Percentiles rank a stretch among this genome's conserved stretches.
Conservation (phyloP, 2,797 vertebrate genomes). For the Aselliscus stoliczkanus region DNA sequence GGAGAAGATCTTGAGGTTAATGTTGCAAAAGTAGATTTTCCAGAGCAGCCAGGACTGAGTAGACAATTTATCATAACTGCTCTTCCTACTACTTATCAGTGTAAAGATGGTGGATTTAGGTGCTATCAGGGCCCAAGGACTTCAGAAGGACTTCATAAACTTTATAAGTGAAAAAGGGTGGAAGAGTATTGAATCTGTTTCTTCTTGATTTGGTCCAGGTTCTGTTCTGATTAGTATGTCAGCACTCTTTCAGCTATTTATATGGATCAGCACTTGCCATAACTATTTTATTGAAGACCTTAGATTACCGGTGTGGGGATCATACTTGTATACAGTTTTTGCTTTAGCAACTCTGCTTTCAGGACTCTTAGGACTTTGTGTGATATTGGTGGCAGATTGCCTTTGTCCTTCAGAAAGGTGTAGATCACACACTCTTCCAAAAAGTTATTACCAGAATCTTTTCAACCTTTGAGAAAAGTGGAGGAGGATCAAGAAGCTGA, state of each 20-base stretch:
- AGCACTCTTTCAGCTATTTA: slow-evolving; percentile 94
- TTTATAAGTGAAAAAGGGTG: slow-evolving; percentile 94
- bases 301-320: slow-evolving; percentile 93
- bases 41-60: slow-evolving; percentile 95
- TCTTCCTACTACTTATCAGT: slow-evolving; percentile 97
- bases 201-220: slow-evolving; percentile 94
- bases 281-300: slow-evolving; percentile 93
- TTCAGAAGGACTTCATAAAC: slow-evolving; percentile 93
- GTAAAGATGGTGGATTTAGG: slow-evolving; percentile 94
- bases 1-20: slow-evolving; percentile 94
- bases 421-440: slow-evolving; percentile 82
- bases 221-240: slow-evolving; percentile 96
- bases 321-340: slow-evolving; percentile 87
- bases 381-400: slow-evolving; percentile 95
- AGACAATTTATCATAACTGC: slow-evolving; percentile 96
- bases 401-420: slow-evolving; percentile 91
- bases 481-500: slow-evolving; percentile 87
- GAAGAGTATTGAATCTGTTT: slow-evolving; percentile 90
- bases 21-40: slow-evolving; percentile 96
- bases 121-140: slow-evolving; percentile 93
- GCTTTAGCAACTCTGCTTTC: slow-evolving; percentile 90
- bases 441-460: slow-evolving; percentile 85
- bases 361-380: slow-evolving; percentile 89
- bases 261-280: slow-evolving; percentile 95
- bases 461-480: slow-evolving; percentile 83